Evolutionary conservation across 2,888 invertebrate species (phyloP), one percentile per base, ranked within the genome.

Genomic region (Stegophylla sp.): DNA sequence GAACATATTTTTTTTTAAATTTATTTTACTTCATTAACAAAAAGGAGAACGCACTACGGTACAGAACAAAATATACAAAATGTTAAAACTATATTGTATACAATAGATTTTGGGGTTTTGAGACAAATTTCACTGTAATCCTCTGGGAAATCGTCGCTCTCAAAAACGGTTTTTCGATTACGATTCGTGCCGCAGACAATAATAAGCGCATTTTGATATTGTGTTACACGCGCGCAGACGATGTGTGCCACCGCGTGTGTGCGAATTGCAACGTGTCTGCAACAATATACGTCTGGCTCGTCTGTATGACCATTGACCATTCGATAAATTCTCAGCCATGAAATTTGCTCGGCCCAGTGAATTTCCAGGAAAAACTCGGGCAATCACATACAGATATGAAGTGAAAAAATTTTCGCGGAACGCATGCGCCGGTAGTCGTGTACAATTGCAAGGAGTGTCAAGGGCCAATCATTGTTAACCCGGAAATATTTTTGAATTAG

Each of bases 131-230:
- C 41, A 23, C 75, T 12, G 28, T 48, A 74, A 63, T 61, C 48
- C 61, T 15, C 17, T 75, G 20, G 51, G 13, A 26, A 61, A 48
- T 48, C 48, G 5, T 34, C 61, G 45, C n/a, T 28, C 28, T 43
- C 12, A 17, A 13, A 23, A 23, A 66, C 26, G 17, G 23, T 72
- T 56, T 72, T 56, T 72, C 7, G 20, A 71, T 71, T 71, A n/a
- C 17, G 56, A n/a, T 59, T 72, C 23, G 72, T 72, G 41, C 41
- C 72, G 56, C 41, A 56, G 41, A 72, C 72, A 72, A 71, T 53
- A 71, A 71, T 1, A 9, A 34, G 34, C 34, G n/a, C n/a, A n/a
- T n/a, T n/a, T n/a, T n/a, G n/a, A n/a, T 20, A 69, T 71, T 53
- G 71, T 71, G 34, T 51, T n/a, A 15, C 3, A 48, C 51, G 7